Percentiles rank a stretch among this genome's conserved stretches.
phyloP scores from a whole-genome alignment of 2,888 invertebrate genomes.

The Tyria jacobaeae region DNA sequence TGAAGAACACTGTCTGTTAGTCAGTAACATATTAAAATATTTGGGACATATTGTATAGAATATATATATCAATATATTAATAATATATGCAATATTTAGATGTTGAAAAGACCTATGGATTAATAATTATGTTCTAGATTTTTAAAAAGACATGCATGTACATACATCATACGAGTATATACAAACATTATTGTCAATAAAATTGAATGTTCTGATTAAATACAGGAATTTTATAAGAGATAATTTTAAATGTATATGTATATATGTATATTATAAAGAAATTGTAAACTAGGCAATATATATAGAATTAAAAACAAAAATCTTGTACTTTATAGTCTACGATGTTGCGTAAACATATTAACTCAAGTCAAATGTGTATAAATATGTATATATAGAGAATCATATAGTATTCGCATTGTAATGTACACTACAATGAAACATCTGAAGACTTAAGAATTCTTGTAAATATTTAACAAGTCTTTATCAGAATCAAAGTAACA shows the following conservation, averaged over 20 bases:
- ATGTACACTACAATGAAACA: not conserved
- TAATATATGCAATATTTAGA: constrained; percentile 2
- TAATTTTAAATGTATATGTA: constrained; percentile 20
- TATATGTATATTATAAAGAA: constrained; percentile 22
- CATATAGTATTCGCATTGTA: not conserved
- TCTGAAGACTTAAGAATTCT: not conserved
- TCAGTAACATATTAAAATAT: not conserved
- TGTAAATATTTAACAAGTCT: not conserved
- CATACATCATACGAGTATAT: constrained; percentile 11
- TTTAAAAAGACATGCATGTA: constrained; percentile 12
- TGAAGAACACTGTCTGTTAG: too few relatives aligned
- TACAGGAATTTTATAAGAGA: constrained; percentile 50
- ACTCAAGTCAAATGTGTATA: constrained; percentile 1
- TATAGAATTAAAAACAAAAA: constrained; percentile 15
- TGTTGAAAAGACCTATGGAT: constrained; percentile 11
- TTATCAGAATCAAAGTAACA: not conserved
- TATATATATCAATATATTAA: not conserved
- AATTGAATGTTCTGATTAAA: constrained; percentile 47
- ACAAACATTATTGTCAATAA: constrained; percentile 27
- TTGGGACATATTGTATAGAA: not conserved
- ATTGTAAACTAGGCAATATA: constrained; percentile 21
- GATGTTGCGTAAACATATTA: constrained; percentile 1
- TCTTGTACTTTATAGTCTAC: constrained; percentile 8
- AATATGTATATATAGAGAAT: not conserved
- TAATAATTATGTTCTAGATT: not conserved